Conservation (phyloP, 1,140 invertebrate genomes). For the Adelges cooleyi region DNA sequence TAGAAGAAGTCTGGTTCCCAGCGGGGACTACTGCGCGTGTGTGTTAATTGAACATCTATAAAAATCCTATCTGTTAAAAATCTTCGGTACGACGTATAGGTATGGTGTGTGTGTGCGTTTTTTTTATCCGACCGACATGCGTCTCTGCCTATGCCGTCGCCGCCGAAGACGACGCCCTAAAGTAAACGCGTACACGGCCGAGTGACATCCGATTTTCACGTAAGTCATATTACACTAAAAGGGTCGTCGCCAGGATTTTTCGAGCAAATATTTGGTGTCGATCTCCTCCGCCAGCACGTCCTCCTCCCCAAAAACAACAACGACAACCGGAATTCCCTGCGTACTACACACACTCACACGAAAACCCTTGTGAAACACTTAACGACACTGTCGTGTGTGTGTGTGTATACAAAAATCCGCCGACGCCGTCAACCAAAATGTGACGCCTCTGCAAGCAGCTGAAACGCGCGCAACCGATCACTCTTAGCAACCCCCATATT, state of each 20-base stretch:
- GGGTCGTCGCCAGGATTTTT: neutral
- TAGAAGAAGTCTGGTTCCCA: constrained; percentile 24
- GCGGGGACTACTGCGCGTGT: neutral
- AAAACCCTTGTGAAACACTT: constrained; percentile 24
- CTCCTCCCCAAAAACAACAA: neutral
- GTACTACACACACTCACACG: neutral
- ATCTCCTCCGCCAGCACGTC: neutral
- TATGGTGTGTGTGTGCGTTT: neutral
- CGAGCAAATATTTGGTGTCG: constrained; percentile 26
- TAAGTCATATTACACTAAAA: neutral
- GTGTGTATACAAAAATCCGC: neutral
- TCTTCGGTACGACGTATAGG: neutral
- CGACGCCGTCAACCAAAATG: neutral
- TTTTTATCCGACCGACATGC: neutral
- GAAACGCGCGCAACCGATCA: neutral
- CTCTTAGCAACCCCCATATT: neutral
- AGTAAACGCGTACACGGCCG: neutral
- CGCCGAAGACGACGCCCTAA: too few species aligned
- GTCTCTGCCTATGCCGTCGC: too few species aligned
- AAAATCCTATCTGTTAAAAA: constrained; percentile 14
- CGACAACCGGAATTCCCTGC: neutral
- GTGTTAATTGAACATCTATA: constrained; percentile 27
- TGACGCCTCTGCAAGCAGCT: neutral
- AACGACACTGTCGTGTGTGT: constrained; percentile 8
- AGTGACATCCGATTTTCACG: constrained; percentile 24